Conservation (phyloP, 2,113 vertebrate genomes). For the Gracilinanus agilis region DNA sequence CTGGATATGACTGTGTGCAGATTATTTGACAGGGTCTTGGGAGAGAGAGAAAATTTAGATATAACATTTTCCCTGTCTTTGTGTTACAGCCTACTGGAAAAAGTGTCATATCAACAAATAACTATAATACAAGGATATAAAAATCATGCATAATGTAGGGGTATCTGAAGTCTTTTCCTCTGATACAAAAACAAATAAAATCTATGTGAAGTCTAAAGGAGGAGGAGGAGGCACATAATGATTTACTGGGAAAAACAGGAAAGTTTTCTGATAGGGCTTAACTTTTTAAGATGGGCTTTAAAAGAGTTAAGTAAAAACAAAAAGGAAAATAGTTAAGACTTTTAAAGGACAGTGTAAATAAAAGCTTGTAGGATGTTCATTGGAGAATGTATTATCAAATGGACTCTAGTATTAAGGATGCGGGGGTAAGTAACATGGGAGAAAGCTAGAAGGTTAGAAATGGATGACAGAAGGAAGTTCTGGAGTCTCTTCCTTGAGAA, state of each 20-base stretch:
- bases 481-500: neutral
- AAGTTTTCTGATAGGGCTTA: neutral
- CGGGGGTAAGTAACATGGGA: neutral
- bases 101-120: neutral
- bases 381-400: neutral
- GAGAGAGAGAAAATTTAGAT: neutral
- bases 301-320: neutral
- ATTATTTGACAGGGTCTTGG: neutral
- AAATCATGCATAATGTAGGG: neutral
- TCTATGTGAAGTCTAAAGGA: neutral
- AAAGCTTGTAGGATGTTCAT: neutral
- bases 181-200: neutral
- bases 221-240: neutral
- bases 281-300: neutral
- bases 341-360: neutral
- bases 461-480: neutral
- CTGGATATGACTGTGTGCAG: neutral
- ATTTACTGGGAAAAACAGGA: neutral
- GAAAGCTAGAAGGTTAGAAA: neutral
- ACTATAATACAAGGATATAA: neutral
- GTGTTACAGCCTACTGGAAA: neutral
- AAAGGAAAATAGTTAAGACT: neutral
- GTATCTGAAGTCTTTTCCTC: neutral
- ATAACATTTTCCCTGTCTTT: neutral
- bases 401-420: neutral